A percentile compares a stretch with the other conserved stretches of the same genome.
phyloP scores from a whole-genome alignment of 2,113 vertebrate species.

The Phyllostomus discolor region DNA sequence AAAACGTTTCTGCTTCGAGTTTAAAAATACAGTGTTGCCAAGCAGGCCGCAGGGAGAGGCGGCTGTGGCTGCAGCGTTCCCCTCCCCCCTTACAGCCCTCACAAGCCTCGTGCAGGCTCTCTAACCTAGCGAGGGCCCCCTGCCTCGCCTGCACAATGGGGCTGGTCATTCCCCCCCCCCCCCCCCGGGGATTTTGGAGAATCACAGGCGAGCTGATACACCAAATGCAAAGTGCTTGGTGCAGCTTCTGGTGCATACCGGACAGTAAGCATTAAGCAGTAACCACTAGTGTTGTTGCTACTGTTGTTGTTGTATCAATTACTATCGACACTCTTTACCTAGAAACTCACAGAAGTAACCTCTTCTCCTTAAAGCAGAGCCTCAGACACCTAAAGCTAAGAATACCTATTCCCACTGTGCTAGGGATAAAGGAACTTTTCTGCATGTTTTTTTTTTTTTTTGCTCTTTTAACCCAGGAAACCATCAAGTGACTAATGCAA shows the following conservation, averaged over 20 bases:
- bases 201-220: not conserved
- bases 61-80: not conserved
- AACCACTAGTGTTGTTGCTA: fast-evolving
- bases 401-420: not conserved
- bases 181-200: not conserved
- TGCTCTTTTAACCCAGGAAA: not conserved
- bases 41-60: not conserved
- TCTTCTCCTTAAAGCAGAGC: not conserved
- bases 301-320: not conserved
- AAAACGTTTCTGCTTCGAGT: not conserved
- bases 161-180: not conserved
- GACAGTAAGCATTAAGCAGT: fast-evolving
- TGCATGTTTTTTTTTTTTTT: not conserved
- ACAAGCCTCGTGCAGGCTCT: not conserved
- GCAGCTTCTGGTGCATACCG: fast-evolving
- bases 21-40: not conserved
- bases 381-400: not conserved
- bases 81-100: not conserved
- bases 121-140: not conserved
- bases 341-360: not conserved
- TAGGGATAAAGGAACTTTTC: too few species aligned
- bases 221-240: not conserved
- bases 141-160: not conserved
- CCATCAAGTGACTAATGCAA: not conserved
- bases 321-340: not conserved